Conservation (phyloP, 35 echinoderm and acorn worm genomes). For the Apostichopus californicus region DNA sequence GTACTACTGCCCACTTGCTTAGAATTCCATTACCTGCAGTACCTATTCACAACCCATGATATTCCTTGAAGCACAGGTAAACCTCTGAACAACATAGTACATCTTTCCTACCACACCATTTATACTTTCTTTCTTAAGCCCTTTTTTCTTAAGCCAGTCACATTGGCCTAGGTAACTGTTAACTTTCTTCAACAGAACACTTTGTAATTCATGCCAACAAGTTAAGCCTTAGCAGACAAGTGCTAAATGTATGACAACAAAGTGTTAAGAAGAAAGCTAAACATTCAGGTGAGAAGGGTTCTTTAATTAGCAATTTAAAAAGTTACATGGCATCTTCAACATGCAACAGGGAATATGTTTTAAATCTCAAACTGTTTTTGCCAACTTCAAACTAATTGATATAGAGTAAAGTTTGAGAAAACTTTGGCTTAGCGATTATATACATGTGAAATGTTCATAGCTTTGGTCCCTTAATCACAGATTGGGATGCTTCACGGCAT, state of each 20-base stretch:
- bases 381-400: slow-evolving; percentile 14
- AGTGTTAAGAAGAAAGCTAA: slow-evolving; percentile 14
- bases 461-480: no score
- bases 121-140: no score
- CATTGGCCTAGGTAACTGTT: background rate
- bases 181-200: slow-evolving; percentile 11
- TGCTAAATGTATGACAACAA: slow-evolving; percentile 33
- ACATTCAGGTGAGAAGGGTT: background rate
- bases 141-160: background rate
- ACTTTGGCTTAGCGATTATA: no score
- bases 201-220: background rate
- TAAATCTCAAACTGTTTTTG: slow-evolving; percentile 15
- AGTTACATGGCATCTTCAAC: background rate
- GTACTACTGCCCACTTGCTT: no score
- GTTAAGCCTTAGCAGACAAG: slow-evolving; percentile 14
- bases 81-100: no score
- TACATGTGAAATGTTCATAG: no score
- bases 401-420: background rate
- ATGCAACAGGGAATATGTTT: background rate
- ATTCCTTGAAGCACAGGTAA: no score
- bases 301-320: slow-evolving; percentile 30
- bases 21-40: no score
- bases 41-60: no score
- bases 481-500: no score
- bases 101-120: no score